Evolutionary conservation across 2,888 invertebrate species (phyloP).

Genomic region (Polyommatus icarus): DNA sequence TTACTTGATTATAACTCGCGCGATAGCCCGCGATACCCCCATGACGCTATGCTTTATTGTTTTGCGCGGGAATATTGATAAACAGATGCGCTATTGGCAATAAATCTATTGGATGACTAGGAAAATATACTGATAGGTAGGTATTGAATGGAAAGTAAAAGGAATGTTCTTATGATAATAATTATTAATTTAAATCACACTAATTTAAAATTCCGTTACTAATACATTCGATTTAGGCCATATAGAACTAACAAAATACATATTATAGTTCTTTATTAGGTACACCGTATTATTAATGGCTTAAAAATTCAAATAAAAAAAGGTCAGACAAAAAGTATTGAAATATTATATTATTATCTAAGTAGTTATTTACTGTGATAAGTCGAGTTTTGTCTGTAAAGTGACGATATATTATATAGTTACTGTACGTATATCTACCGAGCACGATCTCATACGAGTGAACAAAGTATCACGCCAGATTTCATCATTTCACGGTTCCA

Average conservation of each 20-base stretch:
- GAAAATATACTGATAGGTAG: background rate
- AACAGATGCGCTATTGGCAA: constrained; percentile 25
- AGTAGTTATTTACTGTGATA: background rate
- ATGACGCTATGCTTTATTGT: constrained; percentile 45
- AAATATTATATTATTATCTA: background rate
- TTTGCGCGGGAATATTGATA: constrained; percentile 33
- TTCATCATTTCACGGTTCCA: background rate
- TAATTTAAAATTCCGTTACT: too few species aligned
- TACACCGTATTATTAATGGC: too few species aligned
- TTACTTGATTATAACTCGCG: constrained; percentile 34
- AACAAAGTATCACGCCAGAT: background rate
- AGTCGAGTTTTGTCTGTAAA: background rate
- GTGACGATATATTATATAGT: background rate
- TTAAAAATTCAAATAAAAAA: background rate
- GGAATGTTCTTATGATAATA: background rate
- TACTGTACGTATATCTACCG: background rate
- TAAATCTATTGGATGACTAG: background rate
- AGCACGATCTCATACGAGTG: background rate
- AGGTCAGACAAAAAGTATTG: background rate
- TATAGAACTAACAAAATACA: too few species aligned
- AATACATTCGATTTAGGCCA: too few species aligned
- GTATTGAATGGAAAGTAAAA: background rate
- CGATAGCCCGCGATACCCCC: constrained; percentile 40
- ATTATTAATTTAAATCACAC: too few species aligned
- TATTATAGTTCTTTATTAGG: too few species aligned